A percentile compares a stretch with the other conserved stretches of the same genome.
Conservation (phyloP, 2,888 invertebrate genomes). For the Amblyjoppa fuscipennis region DNA sequence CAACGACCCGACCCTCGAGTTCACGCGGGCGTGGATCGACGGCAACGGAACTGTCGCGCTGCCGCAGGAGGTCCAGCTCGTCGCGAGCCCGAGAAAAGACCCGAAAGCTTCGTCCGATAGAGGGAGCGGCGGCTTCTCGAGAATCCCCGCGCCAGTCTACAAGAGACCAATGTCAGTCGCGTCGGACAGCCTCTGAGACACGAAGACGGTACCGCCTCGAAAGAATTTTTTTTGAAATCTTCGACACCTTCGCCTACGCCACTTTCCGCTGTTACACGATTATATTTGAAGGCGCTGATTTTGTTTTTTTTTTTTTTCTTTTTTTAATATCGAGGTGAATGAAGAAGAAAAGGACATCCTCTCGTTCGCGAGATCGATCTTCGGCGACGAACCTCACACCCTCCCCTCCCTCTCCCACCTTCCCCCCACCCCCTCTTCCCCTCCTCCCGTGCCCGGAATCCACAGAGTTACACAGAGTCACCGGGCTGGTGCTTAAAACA, state of each 20-base stretch:
- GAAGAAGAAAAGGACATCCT: background rate
- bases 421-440: background rate
- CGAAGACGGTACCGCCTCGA: constrained; percentile 56
- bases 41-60: constrained; percentile 89
- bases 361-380: background rate
- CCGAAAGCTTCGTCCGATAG: constrained; percentile 85
- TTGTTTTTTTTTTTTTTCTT: too few relatives aligned
- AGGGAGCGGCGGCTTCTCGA: constrained; percentile 82
- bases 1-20: constrained; percentile 89
- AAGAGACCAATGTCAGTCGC: constrained; percentile 82
- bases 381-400: background rate
- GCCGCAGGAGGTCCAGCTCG: constrained; percentile 80
- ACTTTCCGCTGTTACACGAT: constrained; percentile 6
- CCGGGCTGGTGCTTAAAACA: constrained; percentile 65
- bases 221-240: constrained; percentile 65
- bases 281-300: background rate
- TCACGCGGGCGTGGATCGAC: constrained; percentile 91
- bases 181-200: constrained; percentile 80
- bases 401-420: too few relatives aligned
- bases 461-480: constrained; percentile 37
- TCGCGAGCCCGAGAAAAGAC: constrained; percentile 86
- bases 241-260: background rate
- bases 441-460: constrained; percentile 52
- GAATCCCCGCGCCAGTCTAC: constrained; percentile 86
- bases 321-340: too few relatives aligned